Evolutionary conservation across 2,113 vertebrate genomes (phyloP), one percentile per base, ranked within the genome.

Genomic region (Rhabdornis inornatus): DNA sequence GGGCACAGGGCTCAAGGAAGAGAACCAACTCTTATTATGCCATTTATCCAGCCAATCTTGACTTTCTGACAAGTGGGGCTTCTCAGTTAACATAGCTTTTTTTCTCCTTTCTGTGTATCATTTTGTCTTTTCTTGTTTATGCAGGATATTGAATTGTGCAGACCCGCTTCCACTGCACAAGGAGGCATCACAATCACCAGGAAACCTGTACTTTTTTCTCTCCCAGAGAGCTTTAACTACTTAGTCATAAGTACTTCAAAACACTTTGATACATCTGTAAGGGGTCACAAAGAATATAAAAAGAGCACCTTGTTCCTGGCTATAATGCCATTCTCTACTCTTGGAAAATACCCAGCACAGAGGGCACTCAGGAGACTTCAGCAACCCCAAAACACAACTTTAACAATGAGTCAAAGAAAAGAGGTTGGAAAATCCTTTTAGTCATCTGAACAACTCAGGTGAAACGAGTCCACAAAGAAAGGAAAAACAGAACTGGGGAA

Each of bases 381-480:
- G 30, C n/a, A 83, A 75, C 33, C 49, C 45, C 60, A 78, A 93
- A 86, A 42, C 21, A 56, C 13, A 78, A 59, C 52, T 83, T 90
- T 40, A 69, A 87, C 76, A 90, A 83, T 15, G 17, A 83, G 33
- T 52, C 44, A 44, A 49, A 59, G 37, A 74, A 80, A 93, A 75
- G 69, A 63, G 27, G 47, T 3, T 59, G 71, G 44, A 88, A 92
- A 93, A 95, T 75, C 60, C 47, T 87, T 77, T 71, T 18, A 70
- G 53, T 68, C 59, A 76, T 56, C 37, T n/a, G 18, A 92, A 84
- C 25, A 88, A n/a, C 66, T 83, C 40, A 64, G 45, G 49, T 76
- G 53, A 88, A 91, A 88, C 52, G 88, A 86, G 59, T 70, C 47
- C 56, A 86, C 66, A 79, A 87, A 74, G 33, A 85, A 89, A 78